Evolutionary conservation across 2,113 vertebrate species (phyloP).

Genomic region (Nibea albiflora): DNA sequence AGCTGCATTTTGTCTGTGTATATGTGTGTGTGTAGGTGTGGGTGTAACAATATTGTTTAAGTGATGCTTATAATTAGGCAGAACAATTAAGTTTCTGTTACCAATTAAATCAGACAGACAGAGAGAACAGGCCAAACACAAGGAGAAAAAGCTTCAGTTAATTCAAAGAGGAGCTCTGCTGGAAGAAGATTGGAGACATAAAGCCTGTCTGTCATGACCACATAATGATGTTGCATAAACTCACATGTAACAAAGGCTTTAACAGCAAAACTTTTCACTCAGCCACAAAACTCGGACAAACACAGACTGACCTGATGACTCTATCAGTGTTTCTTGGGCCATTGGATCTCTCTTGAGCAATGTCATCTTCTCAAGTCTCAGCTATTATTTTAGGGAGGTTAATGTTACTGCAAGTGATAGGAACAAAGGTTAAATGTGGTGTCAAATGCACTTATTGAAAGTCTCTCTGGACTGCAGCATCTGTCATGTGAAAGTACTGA

Average conservation of each 20-base stretch:
- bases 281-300: background rate
- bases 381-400: too few relatives aligned
- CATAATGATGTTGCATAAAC: background rate
- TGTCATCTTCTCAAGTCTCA: too few relatives aligned
- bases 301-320: background rate
- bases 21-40: slow-evolving; percentile 1
- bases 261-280: background rate
- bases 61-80: slow-evolving; percentile 21
- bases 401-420: too few relatives aligned
- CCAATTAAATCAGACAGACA: slow-evolving; percentile 5
- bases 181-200: background rate
- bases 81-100: slow-evolving; percentile 8
- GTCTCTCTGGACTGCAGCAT: too few relatives aligned
- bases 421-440: too few relatives aligned
- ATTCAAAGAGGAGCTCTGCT: background rate
- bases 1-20: background rate
- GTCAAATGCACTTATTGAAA: too few relatives aligned
- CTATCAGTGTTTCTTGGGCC: background rate
- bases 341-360: too few relatives aligned
- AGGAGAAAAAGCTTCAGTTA: background rate
- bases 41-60: slow-evolving; percentile 3
- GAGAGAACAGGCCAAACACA: slow-evolving; percentile 6
- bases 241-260: background rate
- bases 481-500: too few relatives aligned
- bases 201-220: background rate